These are phyloP conservation scores for Idaea aversata DNA, from an alignment of 2,888 invertebrate species.

Conservation along the genomic window DNA sequence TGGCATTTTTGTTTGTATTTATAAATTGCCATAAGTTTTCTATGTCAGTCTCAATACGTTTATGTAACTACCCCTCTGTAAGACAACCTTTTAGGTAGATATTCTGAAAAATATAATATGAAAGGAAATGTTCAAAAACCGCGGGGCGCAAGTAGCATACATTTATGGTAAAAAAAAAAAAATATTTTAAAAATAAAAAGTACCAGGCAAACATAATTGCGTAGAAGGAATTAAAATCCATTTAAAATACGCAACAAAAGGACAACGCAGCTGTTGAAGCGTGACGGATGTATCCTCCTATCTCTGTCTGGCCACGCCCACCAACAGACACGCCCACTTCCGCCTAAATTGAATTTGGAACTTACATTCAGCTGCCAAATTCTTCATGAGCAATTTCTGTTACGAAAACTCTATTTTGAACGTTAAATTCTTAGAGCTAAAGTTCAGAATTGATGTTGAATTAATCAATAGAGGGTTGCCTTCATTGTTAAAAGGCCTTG, in stretches of 20 bases:
- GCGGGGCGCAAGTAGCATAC: too few relatives aligned
- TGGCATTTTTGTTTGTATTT: too few relatives aligned
- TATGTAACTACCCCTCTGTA: too few relatives aligned
- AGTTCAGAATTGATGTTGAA: background rate
- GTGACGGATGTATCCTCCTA: conserved; percentile 36
- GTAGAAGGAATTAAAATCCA: conserved; percentile 25
- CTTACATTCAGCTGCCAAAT: conserved; percentile 33
- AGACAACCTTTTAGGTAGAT: too few relatives aligned
- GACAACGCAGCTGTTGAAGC: conserved; percentile 26
- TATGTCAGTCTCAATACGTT: too few relatives aligned
- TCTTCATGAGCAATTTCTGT: background rate
- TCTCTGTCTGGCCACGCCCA: conserved; percentile 71
- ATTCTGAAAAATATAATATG: too few relatives aligned
- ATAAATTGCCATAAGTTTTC: too few relatives aligned
- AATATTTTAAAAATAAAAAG: conserved; percentile 15
- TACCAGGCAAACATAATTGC: conserved; percentile 26
- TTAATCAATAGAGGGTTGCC: background rate
- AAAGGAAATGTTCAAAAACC: too few relatives aligned
- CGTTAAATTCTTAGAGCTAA: background rate
- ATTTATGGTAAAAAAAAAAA: too few relatives aligned
- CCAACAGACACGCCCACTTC: conserved; percentile 66
- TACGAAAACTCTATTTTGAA: background rate
- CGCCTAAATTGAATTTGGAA: conserved; percentile 64
- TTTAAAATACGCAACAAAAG: conserved; percentile 3
- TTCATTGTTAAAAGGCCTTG: background rate